These are phyloP conservation scores for Solenodon paradoxus DNA, from an alignment of 2,113 vertebrate species.

Conservation along the genomic window DNA sequence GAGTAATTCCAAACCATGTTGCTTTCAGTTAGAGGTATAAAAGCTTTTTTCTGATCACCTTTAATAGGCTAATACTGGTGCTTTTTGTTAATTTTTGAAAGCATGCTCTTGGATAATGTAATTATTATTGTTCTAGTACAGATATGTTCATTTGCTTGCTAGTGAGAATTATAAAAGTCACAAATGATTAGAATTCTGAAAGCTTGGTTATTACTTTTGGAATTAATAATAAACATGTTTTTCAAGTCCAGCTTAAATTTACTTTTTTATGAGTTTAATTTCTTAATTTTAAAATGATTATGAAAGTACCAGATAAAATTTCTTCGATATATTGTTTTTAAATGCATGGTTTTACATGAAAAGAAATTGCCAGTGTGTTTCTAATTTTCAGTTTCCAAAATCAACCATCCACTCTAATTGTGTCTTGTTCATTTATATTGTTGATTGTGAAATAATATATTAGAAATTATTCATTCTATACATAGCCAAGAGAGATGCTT, in stretches of 20 bases:
- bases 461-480: not conserved
- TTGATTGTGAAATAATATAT: not conserved
- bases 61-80: slow-evolving; percentile 30
- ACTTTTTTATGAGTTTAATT: not conserved
- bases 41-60: slow-evolving; percentile 31
- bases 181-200: not conserved
- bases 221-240: slow-evolving; percentile 1
- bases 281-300: slow-evolving; percentile 34
- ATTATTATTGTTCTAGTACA: not conserved
- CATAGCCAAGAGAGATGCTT: not conserved
- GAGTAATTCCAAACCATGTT: slow-evolving; percentile 29
- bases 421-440: slow-evolving; percentile 2
- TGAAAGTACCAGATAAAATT: not conserved
- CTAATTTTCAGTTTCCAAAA: slow-evolving; percentile 21
- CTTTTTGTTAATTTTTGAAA: slow-evolving; percentile 47
- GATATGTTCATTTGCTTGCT: not conserved
- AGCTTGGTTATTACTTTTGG: not conserved
- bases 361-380: not conserved
- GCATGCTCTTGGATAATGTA: slow-evolving; percentile 5
- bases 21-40: not conserved
- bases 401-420: not conserved
- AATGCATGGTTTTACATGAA: not conserved
- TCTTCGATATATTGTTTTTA: too few species aligned
- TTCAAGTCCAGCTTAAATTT: not conserved
- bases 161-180: slow-evolving; percentile 18